Conservation (phyloP, 2,888 invertebrate genomes). For the Phymatocera aterrima region DNA sequence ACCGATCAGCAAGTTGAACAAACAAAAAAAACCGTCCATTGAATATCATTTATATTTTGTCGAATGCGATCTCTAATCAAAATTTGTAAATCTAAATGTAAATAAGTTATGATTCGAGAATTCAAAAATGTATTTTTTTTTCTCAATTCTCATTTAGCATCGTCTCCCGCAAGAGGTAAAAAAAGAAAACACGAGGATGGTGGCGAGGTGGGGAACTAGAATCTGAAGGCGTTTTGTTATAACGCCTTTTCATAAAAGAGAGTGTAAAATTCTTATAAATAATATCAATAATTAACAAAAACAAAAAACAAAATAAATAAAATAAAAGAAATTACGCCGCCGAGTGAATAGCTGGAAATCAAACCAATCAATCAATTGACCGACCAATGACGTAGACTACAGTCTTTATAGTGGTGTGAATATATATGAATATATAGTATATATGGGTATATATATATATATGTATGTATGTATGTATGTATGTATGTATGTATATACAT, state of each 20-base stretch:
- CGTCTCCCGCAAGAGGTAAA: slow-evolving; percentile 81
- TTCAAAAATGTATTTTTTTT: slow-evolving; percentile 33
- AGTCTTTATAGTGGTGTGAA: slow-evolving; percentile 67
- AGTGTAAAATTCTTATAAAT: slow-evolving; percentile 72
- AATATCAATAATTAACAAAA: slow-evolving; percentile 46
- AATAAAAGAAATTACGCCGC: slow-evolving; percentile 67
- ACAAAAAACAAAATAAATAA: not conserved
- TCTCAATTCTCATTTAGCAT: slow-evolving; percentile 67
- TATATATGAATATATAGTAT: slow-evolving; percentile 66
- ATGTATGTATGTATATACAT: slow-evolving; percentile 61
- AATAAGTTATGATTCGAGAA: too few relatives aligned
- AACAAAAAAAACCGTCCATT: too few relatives aligned
- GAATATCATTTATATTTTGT: too few relatives aligned
- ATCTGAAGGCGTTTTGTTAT: slow-evolving; percentile 32
- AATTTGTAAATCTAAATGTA: too few relatives aligned
- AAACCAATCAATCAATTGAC: slow-evolving; percentile 72
- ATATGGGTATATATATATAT: too few relatives aligned
- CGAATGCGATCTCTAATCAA: too few relatives aligned
- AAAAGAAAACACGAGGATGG: slow-evolving; percentile 85
- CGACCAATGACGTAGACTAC: slow-evolving; percentile 71
- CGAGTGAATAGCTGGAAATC: slow-evolving; percentile 72
- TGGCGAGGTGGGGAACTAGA: slow-evolving; percentile 73
- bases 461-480: too few relatives aligned
- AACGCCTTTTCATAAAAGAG: slow-evolving; percentile 55
- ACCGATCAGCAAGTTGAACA: too few relatives aligned